Conservation (phyloP, 2,113 vertebrate genomes). For the Lontra canadensis region DNA sequence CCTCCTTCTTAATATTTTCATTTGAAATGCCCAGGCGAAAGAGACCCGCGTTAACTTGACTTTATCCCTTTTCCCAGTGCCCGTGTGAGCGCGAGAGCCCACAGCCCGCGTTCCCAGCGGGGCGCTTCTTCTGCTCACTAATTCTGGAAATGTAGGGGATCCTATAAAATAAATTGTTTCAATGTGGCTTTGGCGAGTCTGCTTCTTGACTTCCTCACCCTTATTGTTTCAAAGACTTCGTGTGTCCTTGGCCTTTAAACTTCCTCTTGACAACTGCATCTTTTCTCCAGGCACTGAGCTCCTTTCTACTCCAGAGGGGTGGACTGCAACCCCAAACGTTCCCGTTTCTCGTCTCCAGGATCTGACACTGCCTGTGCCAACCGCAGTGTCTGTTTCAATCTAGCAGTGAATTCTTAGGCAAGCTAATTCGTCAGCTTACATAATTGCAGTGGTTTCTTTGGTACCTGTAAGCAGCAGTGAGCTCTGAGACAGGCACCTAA, state of each 20-base stretch:
- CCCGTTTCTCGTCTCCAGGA: neutral
- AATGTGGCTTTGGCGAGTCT: slow-evolving; percentile 62
- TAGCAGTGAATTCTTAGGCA: neutral
- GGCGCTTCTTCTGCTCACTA: slow-evolving; percentile 43
- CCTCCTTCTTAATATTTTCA: neutral
- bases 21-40: slow-evolving; percentile 21
- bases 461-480: neutral
- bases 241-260: slow-evolving; percentile 59
- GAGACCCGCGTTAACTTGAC: slow-evolving; percentile 2
- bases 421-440: slow-evolving; percentile 18
- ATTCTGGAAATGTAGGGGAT: slow-evolving; percentile 59
- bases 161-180: slow-evolving; percentile 68
- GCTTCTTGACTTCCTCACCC: slow-evolving; percentile 67
- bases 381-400: neutral
- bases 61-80: neutral
- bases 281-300: slow-evolving; percentile 40
- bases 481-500: slow-evolving; percentile 4
- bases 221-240: slow-evolving; percentile 56
- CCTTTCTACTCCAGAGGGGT: neutral
- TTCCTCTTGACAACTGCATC: slow-evolving; percentile 44
- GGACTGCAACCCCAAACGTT: neutral
- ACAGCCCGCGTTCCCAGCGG: slow-evolving; percentile 37
- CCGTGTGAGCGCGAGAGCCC: neutral
- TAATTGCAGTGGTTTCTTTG: slow-evolving; percentile 34
- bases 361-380: slow-evolving; percentile 59